phyloP scores from a whole-genome alignment of 2,113 vertebrate genomes.

The Dromas ardeola region DNA sequence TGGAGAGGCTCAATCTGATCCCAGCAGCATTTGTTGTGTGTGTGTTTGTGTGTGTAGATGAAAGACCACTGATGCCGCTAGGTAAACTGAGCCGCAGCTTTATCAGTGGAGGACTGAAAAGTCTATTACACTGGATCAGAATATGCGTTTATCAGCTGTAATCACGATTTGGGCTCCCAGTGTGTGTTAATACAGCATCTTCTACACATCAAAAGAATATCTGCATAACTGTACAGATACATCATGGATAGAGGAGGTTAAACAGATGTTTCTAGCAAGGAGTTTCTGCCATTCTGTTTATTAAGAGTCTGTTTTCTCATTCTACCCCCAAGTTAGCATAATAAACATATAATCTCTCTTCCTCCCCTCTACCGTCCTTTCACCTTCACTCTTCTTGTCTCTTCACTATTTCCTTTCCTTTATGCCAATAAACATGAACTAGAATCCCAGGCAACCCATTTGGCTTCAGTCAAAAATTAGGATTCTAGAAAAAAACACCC shows the following conservation, averaged over 20 bases:
- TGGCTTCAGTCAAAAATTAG: not conserved
- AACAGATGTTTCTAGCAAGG: not conserved
- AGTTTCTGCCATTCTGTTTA: not conserved
- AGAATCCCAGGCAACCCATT: accelerated
- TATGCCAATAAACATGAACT: not conserved
- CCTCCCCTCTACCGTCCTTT: not conserved
- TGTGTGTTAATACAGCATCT: not conserved
- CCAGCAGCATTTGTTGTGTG: not conserved
- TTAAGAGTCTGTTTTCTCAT: not conserved
- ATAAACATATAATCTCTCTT: not conserved
- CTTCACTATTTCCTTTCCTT: not conserved
- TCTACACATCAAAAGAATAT: not conserved
- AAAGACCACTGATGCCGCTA: accelerated
- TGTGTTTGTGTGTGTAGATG: not conserved
- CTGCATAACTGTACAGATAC: not conserved
- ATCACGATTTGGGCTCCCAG: not conserved
- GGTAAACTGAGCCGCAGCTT: not conserved
- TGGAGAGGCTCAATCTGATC: accelerated
- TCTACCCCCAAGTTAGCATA: not conserved
- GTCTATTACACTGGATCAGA: not conserved
- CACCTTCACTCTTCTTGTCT: not conserved
- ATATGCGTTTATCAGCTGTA: not conserved
- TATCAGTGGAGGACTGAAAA: not conserved
- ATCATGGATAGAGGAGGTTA: not conserved
- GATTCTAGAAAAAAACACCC: not conserved